Evolutionary conservation across 2,888 invertebrate genomes (phyloP), one percentile per base, ranked within the genome.

Genomic region (Standfussiana lucernea): DNA sequence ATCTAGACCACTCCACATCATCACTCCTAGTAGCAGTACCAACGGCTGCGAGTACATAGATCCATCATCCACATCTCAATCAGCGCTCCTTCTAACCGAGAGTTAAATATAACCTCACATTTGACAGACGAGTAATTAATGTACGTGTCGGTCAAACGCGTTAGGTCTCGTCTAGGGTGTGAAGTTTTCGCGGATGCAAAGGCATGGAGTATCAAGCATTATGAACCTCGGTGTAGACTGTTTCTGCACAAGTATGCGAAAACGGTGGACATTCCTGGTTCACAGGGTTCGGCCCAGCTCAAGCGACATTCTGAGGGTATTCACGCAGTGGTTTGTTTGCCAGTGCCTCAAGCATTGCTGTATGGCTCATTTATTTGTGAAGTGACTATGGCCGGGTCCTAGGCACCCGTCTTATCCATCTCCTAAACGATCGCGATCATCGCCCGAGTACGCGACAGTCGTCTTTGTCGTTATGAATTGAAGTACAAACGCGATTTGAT

Each of bases 91-190:
- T 72, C 72, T 67, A 71, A 79, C 82, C 42, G 72, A 69, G 56
- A 82, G 82, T 88, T 88, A 88, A 84, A 86, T 79, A 81, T 88
- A 88, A 86, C 80, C 59, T 75, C 64, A 69, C 79, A 82, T 83
- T 82, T 80, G 86, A 85, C 85, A 83, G 83, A 70, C 72, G 32
- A 61, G 78, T 86, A 86, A 88, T 86, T 88, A 86, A 88, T 86
- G 82, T 70, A 59, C 15, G 53, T 56, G 80, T 79, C 78, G 68
- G 73, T 75, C 40, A 78, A 68, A 79, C 45, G 37, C 37, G 45
- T 61, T 50, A 61, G 68, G 50, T 24, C 13, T 18, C 24, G 77
- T 61, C 13, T 28, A 77, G 4, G 21, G 42, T 77, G 42, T 42
- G 24, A 28, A 28, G 61, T 28, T 67, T 6, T 13, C 6, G 61